These are phyloP conservation scores for Pogonomyrmex californicus DNA, from an alignment of 1,140 invertebrate species.

Conservation along the genomic window DNA sequence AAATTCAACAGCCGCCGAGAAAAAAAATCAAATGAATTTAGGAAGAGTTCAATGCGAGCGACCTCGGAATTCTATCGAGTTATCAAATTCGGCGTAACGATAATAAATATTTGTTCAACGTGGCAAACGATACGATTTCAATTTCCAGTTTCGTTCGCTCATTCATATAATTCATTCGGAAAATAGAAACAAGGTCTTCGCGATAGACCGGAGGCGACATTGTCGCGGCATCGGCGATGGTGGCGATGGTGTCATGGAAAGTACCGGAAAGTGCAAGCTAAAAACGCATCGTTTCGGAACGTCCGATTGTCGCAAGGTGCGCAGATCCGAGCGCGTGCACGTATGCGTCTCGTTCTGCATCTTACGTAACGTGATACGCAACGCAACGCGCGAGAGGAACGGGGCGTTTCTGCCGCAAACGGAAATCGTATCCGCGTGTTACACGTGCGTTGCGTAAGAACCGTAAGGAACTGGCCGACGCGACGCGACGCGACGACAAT, in stretches of 20 bases:
- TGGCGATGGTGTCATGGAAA: slow-evolving; percentile 4
- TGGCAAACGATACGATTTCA: not conserved
- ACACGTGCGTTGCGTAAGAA: slow-evolving; percentile 64
- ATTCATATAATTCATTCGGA: not conserved
- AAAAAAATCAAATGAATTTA: not conserved
- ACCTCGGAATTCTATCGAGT: not conserved
- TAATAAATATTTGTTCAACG: not conserved
- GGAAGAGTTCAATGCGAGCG: no score
- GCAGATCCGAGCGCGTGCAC: slow-evolving; percentile 35
- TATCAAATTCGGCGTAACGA: not conserved
- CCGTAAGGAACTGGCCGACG: slow-evolving; percentile 38
- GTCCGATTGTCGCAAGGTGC: slow-evolving; percentile 57
- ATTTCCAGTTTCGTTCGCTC: not conserved
- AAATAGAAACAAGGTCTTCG: not conserved
- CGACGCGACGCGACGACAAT: slow-evolving; percentile 45
- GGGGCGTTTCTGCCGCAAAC: slow-evolving; percentile 66
- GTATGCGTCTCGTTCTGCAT: slow-evolving; percentile 20
- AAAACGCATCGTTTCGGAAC: slow-evolving; percentile 58
- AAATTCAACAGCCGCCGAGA: not conserved
- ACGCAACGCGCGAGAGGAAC: slow-evolving; percentile 41
- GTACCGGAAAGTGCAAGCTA: slow-evolving; percentile 49
- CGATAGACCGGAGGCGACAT: not conserved
- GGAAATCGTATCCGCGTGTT: slow-evolving; percentile 70
- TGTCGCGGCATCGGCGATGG: not conserved
- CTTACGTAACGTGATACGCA: slow-evolving; percentile 50